phyloP scores from a whole-genome alignment of 2,888 invertebrate species.

The Cinara cedri region DNA sequence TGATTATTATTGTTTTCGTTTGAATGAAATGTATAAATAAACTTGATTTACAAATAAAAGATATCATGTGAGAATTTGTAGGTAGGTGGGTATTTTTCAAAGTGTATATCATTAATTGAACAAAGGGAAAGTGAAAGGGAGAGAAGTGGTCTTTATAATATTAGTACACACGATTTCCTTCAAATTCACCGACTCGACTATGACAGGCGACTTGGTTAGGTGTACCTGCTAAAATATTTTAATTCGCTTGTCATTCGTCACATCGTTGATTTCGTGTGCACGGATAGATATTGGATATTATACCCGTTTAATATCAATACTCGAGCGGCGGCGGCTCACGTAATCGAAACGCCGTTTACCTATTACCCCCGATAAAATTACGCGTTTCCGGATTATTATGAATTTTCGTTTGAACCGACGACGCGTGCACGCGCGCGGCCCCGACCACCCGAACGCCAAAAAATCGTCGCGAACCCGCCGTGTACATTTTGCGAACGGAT shows the following conservation, averaged over 20 bases:
- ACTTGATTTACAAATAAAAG: neutral
- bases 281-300: too few relatives aligned
- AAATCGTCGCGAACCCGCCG: too few relatives aligned
- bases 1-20: too few relatives aligned
- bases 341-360: neutral
- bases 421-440: too few relatives aligned
- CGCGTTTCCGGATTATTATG: neutral
- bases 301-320: conserved; percentile 14
- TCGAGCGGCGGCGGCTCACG: conserved; percentile 14
- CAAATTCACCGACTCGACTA: conserved; percentile 17
- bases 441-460: too few relatives aligned
- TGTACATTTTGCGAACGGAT: too few relatives aligned
- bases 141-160: conserved; percentile 27
- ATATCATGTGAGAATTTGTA: conserved; percentile 29
- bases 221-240: conserved; percentile 51
- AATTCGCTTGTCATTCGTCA: conserved; percentile 44
- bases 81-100: conserved; percentile 9
- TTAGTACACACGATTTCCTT: conserved; percentile 45
- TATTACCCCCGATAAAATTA: too few relatives aligned
- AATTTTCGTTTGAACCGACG: too few relatives aligned
- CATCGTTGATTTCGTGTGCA: neutral
- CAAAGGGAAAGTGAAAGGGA: conserved; percentile 55
- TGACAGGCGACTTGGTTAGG: conserved; percentile 6
- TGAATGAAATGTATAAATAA: too few relatives aligned
- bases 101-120: conserved; percentile 23